phyloP scores from a whole-genome alignment of 2,888 invertebrate species.

The Pheosia tremula region DNA sequence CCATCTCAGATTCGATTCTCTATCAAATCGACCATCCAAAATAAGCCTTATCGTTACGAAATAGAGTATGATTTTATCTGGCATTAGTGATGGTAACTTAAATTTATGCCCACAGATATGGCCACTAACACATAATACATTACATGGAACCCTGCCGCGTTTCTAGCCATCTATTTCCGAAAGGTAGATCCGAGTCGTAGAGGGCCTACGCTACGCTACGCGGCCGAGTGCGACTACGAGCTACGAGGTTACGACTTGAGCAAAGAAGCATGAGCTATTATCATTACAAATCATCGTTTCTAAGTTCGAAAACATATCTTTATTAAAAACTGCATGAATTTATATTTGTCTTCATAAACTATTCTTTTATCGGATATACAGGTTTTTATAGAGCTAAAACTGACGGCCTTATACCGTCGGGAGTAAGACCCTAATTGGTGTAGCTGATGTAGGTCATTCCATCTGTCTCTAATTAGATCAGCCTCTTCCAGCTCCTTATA shows the following conservation, averaged over 20 bases:
- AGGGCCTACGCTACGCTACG: constrained; percentile 31
- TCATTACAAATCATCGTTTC: too few relatives aligned
- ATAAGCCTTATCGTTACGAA: constrained; percentile 7
- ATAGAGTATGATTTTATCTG: constrained; percentile 12
- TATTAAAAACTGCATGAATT: too few relatives aligned
- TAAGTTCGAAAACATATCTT: too few relatives aligned
- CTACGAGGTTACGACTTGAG: background rate
- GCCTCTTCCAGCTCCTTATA: too few relatives aligned
- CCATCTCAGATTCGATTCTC: constrained; percentile 16
- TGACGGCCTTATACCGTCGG: too few relatives aligned
- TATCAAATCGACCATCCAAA: constrained; percentile 5
- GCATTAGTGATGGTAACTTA: constrained; percentile 14
- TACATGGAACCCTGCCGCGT: constrained; percentile 21
- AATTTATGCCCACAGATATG: constrained; percentile 33
- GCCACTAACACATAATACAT: constrained; percentile 37
- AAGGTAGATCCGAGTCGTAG: constrained; percentile 35
- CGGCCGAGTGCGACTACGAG: background rate
- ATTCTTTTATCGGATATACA: too few relatives aligned
- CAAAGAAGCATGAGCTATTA: background rate
- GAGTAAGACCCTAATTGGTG: too few relatives aligned
- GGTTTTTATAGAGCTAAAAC: too few relatives aligned
- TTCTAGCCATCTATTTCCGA: constrained; percentile 29
- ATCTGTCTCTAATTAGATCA: too few relatives aligned
- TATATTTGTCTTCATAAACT: too few relatives aligned
- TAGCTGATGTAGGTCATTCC: too few relatives aligned